Conservation (phyloP, 1,140 invertebrate species). For the Atta texana region DNA sequence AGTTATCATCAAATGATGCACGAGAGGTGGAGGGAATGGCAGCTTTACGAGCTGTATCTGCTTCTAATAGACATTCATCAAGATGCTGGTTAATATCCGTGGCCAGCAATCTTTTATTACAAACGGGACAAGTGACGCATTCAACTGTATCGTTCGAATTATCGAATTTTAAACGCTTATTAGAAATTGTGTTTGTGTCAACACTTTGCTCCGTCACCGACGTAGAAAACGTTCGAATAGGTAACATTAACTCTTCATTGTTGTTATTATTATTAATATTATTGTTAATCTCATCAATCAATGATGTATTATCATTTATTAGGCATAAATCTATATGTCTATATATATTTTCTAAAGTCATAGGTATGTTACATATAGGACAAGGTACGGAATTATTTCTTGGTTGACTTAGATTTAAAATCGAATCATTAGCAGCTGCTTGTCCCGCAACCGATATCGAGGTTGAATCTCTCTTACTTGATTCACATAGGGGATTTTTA, state of each 20-base stretch:
- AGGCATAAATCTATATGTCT: slow-evolving; percentile 84
- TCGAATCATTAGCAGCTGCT: background rate
- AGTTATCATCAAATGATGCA: slow-evolving; percentile 40
- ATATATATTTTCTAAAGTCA: slow-evolving; percentile 80
- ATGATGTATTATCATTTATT: slow-evolving; percentile 53
- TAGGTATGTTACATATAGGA: slow-evolving; percentile 81
- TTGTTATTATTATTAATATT: slow-evolving; percentile 39
- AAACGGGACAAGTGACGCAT: slow-evolving; percentile 86
- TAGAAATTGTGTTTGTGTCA: slow-evolving; percentile 6
- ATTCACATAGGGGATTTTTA: background rate
- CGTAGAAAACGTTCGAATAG: background rate
- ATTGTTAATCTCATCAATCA: slow-evolving; percentile 63
- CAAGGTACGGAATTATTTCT: slow-evolving; percentile 78
- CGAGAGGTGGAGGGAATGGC: slow-evolving; percentile 34
- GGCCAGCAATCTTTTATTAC: slow-evolving; percentile 81
- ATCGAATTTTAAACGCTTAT: slow-evolving; percentile 55
- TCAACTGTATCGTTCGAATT: slow-evolving; percentile 33
- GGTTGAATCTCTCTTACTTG: background rate
- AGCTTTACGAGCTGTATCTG: slow-evolving; percentile 63
- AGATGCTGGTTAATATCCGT: slow-evolving; percentile 87
- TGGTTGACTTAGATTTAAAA: slow-evolving; percentile 16
- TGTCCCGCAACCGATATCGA: background rate
- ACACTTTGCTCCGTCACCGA: slow-evolving; percentile 30
- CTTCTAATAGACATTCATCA: slow-evolving; percentile 85
- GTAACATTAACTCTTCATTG: slow-evolving; percentile 19